These are phyloP conservation scores for Phallusia fumigata DNA, from an alignment of 23 tunicate genomes.

Conservation along the genomic window DNA sequence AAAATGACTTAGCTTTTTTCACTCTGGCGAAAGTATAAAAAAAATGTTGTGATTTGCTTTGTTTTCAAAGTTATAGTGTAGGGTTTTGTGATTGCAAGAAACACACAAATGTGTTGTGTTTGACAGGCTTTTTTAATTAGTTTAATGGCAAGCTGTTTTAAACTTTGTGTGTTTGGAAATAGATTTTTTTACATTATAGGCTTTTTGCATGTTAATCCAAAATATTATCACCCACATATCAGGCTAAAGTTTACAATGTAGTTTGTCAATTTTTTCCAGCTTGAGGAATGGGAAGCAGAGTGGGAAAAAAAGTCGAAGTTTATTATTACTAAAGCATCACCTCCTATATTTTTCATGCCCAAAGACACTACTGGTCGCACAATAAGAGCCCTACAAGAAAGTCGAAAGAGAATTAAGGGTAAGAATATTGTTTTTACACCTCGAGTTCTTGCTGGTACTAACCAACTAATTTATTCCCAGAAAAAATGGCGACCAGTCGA, in stretches of 20 bases:
- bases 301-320: constrained; percentile 78
- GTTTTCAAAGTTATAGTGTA: too few species aligned
- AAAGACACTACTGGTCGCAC: constrained; percentile 79
- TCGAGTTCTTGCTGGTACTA: neutral
- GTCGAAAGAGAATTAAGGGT: constrained; percentile 68
- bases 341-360: constrained; percentile 81
- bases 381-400: constrained; percentile 72
- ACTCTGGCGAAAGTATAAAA: too few species aligned
- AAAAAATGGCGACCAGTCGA: constrained; percentile 48
- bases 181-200: too few species aligned
- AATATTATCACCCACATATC: too few species aligned
- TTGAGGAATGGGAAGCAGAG: constrained; percentile 81
- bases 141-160: too few species aligned
- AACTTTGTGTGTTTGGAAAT: too few species aligned
- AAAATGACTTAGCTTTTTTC: too few species aligned
- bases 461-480: constrained; percentile 24
- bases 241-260: neutral
- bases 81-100: too few species aligned
- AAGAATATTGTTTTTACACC: neutral
- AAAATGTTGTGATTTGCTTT: too few species aligned
- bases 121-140: too few species aligned
- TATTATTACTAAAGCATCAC: constrained; percentile 77
- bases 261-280: constrained; percentile 26
- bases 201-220: too few species aligned
- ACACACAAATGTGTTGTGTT: too few species aligned